Percentiles rank a stretch among this genome's conserved stretches.
These are phyloP conservation scores for Apis dorsata DNA, from an alignment of 1,140 invertebrate genomes.

Conservation along the genomic window DNA sequence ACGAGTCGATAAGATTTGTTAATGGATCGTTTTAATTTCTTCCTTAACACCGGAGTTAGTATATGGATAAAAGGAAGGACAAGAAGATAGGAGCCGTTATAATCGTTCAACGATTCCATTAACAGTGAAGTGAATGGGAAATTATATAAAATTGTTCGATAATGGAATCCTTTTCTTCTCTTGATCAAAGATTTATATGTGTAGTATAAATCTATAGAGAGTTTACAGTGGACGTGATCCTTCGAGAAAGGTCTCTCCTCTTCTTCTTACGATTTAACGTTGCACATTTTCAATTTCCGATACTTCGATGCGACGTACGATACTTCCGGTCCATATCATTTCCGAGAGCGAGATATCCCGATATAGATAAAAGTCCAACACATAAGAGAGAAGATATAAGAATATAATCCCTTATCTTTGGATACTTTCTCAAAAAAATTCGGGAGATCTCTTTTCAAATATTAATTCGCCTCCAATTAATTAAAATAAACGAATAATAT, in stretches of 20 bases:
- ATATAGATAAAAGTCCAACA: constrained; percentile 14
- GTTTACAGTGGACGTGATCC: background rate
- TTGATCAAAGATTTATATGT: too few relatives aligned
- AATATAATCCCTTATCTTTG: background rate
- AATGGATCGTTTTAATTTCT: constrained; percentile 16
- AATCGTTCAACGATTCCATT: background rate
- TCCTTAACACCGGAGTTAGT: background rate
- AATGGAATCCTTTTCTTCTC: background rate
- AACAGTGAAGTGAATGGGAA: background rate
- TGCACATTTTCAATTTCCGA: constrained; percentile 6
- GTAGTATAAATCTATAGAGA: background rate
- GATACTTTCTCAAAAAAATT: too few relatives aligned
- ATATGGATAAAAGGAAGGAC: background rate
- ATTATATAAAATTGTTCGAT: background rate
- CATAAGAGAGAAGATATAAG: constrained; percentile 19
- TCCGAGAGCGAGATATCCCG: constrained; percentile 8
- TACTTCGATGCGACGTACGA: constrained; percentile 28
- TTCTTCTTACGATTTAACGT: constrained; percentile 28
- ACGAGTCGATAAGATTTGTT: constrained; percentile 37
- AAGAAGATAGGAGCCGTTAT: background rate
- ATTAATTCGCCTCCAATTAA: too few relatives aligned
- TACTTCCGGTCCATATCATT: constrained; percentile 13
- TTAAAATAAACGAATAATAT: too few relatives aligned
- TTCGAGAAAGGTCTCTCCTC: background rate
- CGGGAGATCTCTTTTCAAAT: too few relatives aligned